phyloP scores from a whole-genome alignment of 2,888 invertebrate species.

The Seira sanloemensis region DNA sequence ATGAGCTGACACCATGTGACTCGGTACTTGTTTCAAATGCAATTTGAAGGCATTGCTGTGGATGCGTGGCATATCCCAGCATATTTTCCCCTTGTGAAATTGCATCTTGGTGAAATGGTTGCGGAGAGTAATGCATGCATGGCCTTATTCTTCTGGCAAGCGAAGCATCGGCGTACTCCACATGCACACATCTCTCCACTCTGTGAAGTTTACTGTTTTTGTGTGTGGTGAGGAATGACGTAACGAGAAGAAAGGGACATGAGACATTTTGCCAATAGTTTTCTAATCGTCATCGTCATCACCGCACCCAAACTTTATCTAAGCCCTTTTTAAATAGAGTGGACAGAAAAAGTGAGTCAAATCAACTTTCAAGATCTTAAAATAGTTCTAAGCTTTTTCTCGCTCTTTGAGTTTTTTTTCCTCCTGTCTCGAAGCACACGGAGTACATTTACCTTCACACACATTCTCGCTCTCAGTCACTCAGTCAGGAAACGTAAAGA shows the following conservation, averaged over 20 bases:
- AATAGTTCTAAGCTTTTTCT: constrained; percentile 43
- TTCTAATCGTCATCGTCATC: constrained; percentile 29
- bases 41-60: neutral
- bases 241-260: constrained; percentile 46
- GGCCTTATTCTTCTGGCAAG: too few species aligned
- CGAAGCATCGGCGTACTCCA: too few species aligned
- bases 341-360: constrained; percentile 38
- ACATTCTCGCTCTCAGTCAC: too few species aligned
- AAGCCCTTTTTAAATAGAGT: neutral
- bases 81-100: too few species aligned
- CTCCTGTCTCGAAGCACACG: neutral
- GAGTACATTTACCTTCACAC: constrained; percentile 15
- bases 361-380: constrained; percentile 47
- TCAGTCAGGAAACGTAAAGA: too few species aligned
- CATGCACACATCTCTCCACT: too few species aligned
- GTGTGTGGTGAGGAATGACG: constrained; percentile 22
- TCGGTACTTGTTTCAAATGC: neutral
- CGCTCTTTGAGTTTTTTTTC: neutral
- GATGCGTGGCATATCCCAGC: neutral
- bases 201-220: neutral
- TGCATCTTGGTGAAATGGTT: too few species aligned
- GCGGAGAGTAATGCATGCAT: too few species aligned
- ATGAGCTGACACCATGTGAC: neutral
- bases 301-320: constrained; percentile 2
- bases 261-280: constrained; percentile 61